phyloP scores from a whole-genome alignment of 2,888 invertebrate genomes.

The Lucinisca nassula region DNA sequence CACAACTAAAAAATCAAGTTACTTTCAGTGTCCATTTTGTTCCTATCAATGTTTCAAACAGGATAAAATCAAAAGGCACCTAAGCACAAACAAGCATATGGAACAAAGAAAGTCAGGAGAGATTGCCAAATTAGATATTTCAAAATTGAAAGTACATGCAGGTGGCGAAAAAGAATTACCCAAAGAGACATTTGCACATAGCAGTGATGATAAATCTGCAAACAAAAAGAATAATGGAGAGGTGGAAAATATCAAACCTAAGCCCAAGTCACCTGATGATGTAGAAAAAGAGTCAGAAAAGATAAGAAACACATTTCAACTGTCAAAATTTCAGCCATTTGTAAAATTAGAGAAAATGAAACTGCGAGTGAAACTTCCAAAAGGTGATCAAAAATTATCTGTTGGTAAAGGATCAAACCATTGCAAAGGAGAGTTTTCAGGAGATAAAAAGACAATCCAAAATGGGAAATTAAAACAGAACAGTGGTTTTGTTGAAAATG shows the following conservation, averaged over 20 bases:
- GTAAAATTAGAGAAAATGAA: neutral
- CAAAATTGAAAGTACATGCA: neutral
- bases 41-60: neutral
- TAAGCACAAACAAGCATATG: neutral
- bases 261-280: no score
- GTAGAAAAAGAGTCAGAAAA: no score
- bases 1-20: neutral
- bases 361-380: neutral
- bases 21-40: neutral
- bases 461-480: no score
- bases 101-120: neutral
- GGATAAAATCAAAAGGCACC: neutral
- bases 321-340: neutral
- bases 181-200: neutral
- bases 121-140: neutral
- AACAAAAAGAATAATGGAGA: no score
- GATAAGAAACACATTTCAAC: neutral
- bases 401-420: no score
- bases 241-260: no score
- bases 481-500: no score
- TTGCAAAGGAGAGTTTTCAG: no score
- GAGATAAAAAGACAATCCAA: no score
- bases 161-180: neutral
- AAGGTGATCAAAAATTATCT: neutral
- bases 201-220: neutral